A percentile compares a stretch with the other conserved stretches of the same genome.
These are phyloP conservation scores for Lithophane ornitopus DNA, from an alignment of 2,888 invertebrate species.

Conservation along the genomic window DNA sequence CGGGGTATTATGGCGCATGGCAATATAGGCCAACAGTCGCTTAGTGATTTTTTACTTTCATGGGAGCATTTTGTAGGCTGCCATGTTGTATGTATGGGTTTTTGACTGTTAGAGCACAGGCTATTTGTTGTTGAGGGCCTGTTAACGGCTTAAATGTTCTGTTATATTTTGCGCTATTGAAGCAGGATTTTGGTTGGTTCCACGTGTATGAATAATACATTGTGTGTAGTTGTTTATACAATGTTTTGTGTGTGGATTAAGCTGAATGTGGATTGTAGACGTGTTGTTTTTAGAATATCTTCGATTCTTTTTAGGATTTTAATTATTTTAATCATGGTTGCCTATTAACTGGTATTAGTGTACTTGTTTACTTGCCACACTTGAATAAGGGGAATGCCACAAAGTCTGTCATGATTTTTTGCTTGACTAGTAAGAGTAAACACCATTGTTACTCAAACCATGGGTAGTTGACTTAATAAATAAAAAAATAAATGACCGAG, in stretches of 20 bases:
- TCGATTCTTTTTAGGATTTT: not conserved
- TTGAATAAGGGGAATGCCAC: not conserved
- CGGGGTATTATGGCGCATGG: constrained; percentile 66
- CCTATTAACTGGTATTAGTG: not conserved
- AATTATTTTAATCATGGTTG: not conserved
- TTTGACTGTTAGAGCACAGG: constrained; percentile 39
- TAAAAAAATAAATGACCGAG: too few species aligned
- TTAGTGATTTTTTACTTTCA: constrained; percentile 59
- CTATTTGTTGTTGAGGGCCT: constrained; percentile 36
- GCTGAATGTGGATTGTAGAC: not conserved
- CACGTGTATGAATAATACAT: constrained; percentile 31
- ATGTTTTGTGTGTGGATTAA: not conserved
- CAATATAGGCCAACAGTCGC: constrained; percentile 44
- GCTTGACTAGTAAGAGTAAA: too few species aligned
- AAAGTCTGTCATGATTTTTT: not conserved
- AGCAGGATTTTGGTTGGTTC: constrained; percentile 7
- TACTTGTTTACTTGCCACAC: not conserved
- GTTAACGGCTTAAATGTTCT: constrained; percentile 31
- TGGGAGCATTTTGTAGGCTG: constrained; percentile 47
- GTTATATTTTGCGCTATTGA: constrained; percentile 37
- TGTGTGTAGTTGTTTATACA: constrained; percentile 14
- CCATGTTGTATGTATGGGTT: constrained; percentile 53
- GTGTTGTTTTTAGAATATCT: not conserved
- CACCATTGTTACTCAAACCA: too few species aligned
- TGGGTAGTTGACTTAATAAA: too few species aligned